Base-by-base conservation (phyloP, 2,113 vertebrate genomes). In the Hippopotamus amphibius region DNA sequence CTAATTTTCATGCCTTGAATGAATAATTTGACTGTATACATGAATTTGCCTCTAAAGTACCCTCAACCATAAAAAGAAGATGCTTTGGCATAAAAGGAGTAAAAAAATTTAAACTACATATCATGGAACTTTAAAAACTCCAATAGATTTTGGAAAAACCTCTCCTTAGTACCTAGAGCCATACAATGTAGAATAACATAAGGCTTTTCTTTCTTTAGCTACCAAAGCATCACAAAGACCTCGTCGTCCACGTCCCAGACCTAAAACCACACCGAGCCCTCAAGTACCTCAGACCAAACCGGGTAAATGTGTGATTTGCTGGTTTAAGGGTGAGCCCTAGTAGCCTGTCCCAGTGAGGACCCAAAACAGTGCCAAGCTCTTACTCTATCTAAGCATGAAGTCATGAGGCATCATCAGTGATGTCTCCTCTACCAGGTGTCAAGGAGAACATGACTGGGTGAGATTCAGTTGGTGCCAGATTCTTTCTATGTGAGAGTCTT, bases 141-240 rank as follows among this genome's bases (percentile, higher is more conserved):
- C 84, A 68, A 79, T 28, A 84, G 15, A 12, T 50, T 84, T 77
- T 85, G 10, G 43, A 55, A 28, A 80, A 82, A 46, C 0, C 37
- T 85, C 22, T 88, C 55, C 24, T 93, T 41, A 12, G 8, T 90
- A 68, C 57, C 26, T 46, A 83, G 77, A 72, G 4, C 6, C 46
- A 7, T 43, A 48, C 74, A 55, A 55, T 8, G 26, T 87, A 88
- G 43, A 91, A 6, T 84, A 97, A 97, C 84, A 68, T 19, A 55
- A 79, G 57, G 16, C 16, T 79, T 96, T 97, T 97, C 92, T 97
- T 93, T 97, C 97, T 97, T 95, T 94, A 98, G 98, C 92, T 97
- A 85, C 88, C 65, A 96, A 96, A 96, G 12, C 50, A 37, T 30
- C 93, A 91, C 55, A 97, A 91, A 95, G 88, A 94, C 72, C 90